Evolutionary conservation across 2,888 invertebrate species (phyloP).

Genomic region (Notodonta ziczac): DNA sequence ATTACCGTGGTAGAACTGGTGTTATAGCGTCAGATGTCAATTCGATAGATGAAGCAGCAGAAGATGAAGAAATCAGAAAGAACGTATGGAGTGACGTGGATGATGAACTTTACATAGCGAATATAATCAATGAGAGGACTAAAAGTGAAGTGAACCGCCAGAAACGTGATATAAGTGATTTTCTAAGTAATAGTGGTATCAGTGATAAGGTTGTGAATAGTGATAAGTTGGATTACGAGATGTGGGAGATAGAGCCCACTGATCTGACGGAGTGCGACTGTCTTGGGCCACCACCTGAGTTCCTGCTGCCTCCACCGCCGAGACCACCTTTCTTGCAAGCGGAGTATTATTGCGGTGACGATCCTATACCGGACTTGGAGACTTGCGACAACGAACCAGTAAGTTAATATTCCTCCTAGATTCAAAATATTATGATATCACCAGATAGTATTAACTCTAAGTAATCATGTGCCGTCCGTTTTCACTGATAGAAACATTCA

Average conservation of each 20-base stretch:
- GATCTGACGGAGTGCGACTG: slow-evolving; percentile 90
- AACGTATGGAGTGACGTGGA: slow-evolving; percentile 80
- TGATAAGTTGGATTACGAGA: slow-evolving; percentile 84
- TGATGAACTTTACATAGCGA: slow-evolving; percentile 81
- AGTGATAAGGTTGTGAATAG: slow-evolving; percentile 83
- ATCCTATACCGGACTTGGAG: slow-evolving; percentile 88
- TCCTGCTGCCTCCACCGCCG: slow-evolving; percentile 90
- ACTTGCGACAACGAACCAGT: slow-evolving; percentile 92
- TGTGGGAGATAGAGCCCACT: slow-evolving; percentile 90
- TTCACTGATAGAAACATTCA: too few relatives aligned
- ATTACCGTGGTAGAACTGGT: slow-evolving; percentile 25
- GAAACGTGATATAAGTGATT: slow-evolving; percentile 73
- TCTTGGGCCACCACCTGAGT: slow-evolving; percentile 90
- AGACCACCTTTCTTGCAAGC: slow-evolving; percentile 89
- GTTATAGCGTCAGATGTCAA: slow-evolving; percentile 65
- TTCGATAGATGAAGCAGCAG: slow-evolving; percentile 38
- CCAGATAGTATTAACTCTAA: too few relatives aligned
- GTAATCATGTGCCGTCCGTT: too few relatives aligned
- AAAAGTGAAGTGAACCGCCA: slow-evolving; percentile 73
- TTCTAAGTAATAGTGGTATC: slow-evolving; percentile 77
- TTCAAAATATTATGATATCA: too few relatives aligned
- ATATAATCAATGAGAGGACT: slow-evolving; percentile 74
- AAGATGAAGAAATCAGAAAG: slow-evolving; percentile 72
- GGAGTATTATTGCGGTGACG: slow-evolving; percentile 88
- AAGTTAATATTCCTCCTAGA: slow-evolving; percentile 62